Base-by-base conservation (phyloP, 1,140 invertebrate genomes). In the Drosophila willistoni region DNA sequence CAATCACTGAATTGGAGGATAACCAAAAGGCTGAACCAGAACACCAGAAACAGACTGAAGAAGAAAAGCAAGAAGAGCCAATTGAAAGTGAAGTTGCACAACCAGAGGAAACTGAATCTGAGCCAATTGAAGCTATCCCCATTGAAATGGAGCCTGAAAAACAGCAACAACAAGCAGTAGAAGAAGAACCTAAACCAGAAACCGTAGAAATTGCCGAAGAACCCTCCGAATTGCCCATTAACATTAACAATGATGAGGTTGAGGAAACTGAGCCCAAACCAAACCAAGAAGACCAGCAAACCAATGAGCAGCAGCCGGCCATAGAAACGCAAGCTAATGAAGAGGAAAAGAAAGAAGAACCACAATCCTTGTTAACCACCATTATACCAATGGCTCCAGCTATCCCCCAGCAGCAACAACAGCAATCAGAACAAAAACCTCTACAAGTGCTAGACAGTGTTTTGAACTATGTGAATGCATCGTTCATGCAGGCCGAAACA, bases 391-490 rank as follows among this genome's bases (percentile, higher is more conserved):
- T 44, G 59, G 68, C 72, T 39, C 34, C 34, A 36, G 7, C 14
- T 9, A n/a, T 72, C 63, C 68, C 73, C 47, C 61, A 71, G 51
- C 29, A 39, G 12, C 44, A 10, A 68, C 64, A 29, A 68, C 64
- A 29, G 29, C 29, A 7, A 29, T 36, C 6, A 36, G 13, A 55
- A 44, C 36, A 55, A 10, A 57, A 67, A 33, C 72, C 76, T 3
- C 6, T 76, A 1, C 82, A 71, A 1, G 82, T 86, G 1, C 34
- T 70, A 29, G 90, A 91, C 60, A 91, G 90, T 61, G 90, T 91
- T 22, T 73, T 91, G 7, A 91, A 91, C 77, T 91, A 91, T 57
- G 90, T 91, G 60, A 91, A 91, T 44, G 90, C 83, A n/a, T 91
- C 90, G 36, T 90, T 91, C 59, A 75, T 85, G 67, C 74, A 68